Evolutionary conservation across 1,140 invertebrate species (phyloP), one percentile per base, ranked within the genome.

Genomic region (Pissodes strobi): DNA sequence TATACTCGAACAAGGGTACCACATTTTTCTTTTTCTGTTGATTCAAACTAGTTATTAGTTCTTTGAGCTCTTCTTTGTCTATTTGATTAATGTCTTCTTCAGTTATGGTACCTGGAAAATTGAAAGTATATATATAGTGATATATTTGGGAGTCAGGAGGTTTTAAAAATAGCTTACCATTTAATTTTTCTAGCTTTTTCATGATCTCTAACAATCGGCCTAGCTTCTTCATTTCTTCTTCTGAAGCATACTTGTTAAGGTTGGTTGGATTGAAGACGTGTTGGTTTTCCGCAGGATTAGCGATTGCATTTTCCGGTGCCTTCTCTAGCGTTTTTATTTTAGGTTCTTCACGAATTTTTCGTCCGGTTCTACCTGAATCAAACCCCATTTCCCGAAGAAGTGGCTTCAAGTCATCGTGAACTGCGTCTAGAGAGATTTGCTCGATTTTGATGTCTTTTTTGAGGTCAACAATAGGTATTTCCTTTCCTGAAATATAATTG

Each of bases 381-480:
- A 85, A 70, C 5, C 84, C 84, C 23, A 85, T 78, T 67, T 84
- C 81, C 51, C 79, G 72, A 2, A 86, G 72, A 53, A 85, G 77
- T 17, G 71, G 73, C 49, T 79, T 82, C 76, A 85, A 81, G 22
- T 79, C 75, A 18, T 78, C 75, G 0, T 83, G 81, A n/a, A 84
- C 69, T 13, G 73, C 74, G 12, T 84, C 82, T 8, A 80, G 70
- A 61, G 81, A 69, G 5, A 59, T 60, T 46, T 57, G 53, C 13
- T 71, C 38, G 39, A 30, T 43, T 25, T 58, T 1, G 10, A 59
- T 12, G 18, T 45, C 49, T 30, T 15, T 45, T 25, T 55, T 37
- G 15, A 15, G 12, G 18, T 56, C 38, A 12, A 10, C 27, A 9
- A 1, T 21, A 10, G 38, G 15, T n/a, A 23, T 2, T 15, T 21